Evolutionary conservation across 2,113 vertebrate species (phyloP).

Genomic region (Cepphus grylle): DNA sequence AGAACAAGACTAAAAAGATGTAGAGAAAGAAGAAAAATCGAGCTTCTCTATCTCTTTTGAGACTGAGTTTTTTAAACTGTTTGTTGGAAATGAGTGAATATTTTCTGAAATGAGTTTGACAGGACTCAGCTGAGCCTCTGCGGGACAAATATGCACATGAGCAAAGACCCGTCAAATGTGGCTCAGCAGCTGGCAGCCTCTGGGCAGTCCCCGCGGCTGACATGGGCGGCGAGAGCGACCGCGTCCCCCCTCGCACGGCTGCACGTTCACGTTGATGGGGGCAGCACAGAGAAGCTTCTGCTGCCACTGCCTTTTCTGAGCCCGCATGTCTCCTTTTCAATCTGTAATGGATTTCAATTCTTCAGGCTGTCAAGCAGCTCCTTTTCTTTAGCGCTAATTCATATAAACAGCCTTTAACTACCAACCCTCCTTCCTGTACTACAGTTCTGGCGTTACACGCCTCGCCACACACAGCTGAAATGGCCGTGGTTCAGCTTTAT

Average conservation of each 20-base stretch:
- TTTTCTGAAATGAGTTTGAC: background rate
- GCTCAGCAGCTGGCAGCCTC: background rate
- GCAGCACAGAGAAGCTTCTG: background rate
- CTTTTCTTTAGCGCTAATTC: background rate
- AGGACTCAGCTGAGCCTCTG: background rate
- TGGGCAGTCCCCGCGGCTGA: background rate
- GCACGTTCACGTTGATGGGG: background rate
- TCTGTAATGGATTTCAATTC: background rate
- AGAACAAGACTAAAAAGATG: background rate
- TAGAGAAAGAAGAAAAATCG: background rate
- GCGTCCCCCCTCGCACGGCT: accelerated
- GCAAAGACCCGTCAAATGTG: accelerated
- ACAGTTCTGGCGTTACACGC: background rate
- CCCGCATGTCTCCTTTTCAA: background rate
- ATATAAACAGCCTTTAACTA: background rate
- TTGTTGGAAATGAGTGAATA: background rate
- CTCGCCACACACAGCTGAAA: background rate
- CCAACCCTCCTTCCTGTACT: background rate
- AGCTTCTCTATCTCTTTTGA: background rate
- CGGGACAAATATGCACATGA: background rate
- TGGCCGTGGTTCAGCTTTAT: background rate
- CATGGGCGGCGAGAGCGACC: accelerated
- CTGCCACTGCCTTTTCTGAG: background rate
- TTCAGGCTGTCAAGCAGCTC: background rate
- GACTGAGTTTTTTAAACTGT: background rate